Percentiles rank a stretch among this genome's conserved stretches.
Evolutionary conservation across 2,113 vertebrate species (phyloP).

Genomic region (Vulpes lagopus): DNA sequence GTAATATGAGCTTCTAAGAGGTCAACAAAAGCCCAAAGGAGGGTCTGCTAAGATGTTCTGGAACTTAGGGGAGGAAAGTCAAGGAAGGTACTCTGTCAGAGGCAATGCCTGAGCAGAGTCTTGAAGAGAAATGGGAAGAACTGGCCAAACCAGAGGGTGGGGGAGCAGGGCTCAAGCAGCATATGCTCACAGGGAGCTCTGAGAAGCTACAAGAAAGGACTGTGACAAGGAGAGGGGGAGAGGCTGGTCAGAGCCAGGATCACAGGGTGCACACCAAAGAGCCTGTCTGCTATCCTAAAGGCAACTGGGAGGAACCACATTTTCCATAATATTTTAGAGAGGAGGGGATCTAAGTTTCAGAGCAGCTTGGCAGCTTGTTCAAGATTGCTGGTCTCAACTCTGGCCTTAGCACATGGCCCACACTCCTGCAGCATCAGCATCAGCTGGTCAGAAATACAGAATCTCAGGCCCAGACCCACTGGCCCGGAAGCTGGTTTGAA

Average conservation of each 20-base stretch:
- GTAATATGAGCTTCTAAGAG: background rate
- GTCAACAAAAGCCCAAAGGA: background rate
- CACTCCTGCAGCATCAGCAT: background rate
- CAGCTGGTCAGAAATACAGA: background rate
- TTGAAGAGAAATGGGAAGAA: background rate
- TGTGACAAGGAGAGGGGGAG: accelerated
- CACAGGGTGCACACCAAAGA: accelerated
- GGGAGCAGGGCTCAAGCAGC: background rate
- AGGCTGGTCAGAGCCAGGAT: accelerated
- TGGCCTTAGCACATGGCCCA: background rate
- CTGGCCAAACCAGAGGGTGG: background rate
- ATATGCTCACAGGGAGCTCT: background rate
- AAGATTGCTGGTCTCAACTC: background rate
- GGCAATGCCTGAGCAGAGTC: background rate
- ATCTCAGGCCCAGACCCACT: background rate
- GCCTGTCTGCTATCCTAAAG: background rate
- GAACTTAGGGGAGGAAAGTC: background rate
- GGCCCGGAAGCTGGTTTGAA: background rate
- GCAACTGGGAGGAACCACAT: background rate
- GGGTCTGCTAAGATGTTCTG: background rate
- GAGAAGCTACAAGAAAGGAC: background rate
- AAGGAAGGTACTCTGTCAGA: background rate
- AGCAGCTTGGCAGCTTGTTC: background rate
- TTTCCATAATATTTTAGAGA: background rate
- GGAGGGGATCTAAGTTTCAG: background rate